Percentiles rank a stretch among this genome's conserved stretches.
phyloP scores from a whole-genome alignment of 2,797 vertebrate genomes.

The Xiphorhynchus erythropygius region DNA sequence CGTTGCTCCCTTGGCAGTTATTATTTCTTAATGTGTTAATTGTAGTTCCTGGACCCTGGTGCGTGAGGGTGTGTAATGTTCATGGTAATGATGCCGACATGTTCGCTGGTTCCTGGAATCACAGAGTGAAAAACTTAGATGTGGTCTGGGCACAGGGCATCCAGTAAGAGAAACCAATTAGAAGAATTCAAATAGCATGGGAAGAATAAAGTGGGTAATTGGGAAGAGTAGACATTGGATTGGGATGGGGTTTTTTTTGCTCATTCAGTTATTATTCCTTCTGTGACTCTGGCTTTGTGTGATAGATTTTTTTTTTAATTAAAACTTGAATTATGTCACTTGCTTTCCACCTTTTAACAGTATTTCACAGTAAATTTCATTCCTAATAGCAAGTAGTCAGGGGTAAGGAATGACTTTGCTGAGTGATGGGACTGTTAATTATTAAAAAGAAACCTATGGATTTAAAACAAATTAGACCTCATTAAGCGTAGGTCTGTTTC shows the following conservation, averaged over 20 bases:
- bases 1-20: constrained; percentile 63
- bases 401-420: constrained; percentile 45
- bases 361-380: constrained; percentile 63
- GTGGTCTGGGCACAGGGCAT: not conserved
- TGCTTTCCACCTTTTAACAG: constrained; percentile 57
- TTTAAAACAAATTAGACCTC: constrained; percentile 66
- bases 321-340: constrained; percentile 57
- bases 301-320: constrained; percentile 59
- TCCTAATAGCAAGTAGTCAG: constrained; percentile 59
- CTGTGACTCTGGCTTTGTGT: not conserved
- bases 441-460: constrained; percentile 60
- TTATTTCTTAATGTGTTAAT: constrained; percentile 72
- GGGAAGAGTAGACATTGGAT: not conserved
- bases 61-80: constrained; percentile 10
- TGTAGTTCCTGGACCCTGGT: constrained; percentile 52
- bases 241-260: not conserved
- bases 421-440: constrained; percentile 57
- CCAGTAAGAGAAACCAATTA: constrained; percentile 38
- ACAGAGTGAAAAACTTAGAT: not conserved
- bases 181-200: constrained; percentile 27
- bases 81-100: not conserved
- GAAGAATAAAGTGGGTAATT: not conserved
- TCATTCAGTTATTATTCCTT: not conserved
- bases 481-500: constrained; percentile 37
- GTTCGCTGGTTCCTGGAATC: not conserved